Evolutionary conservation across 64 coral and sea anemone species (phyloP).

Genomic region (Catalaphyllia jardinei): DNA sequence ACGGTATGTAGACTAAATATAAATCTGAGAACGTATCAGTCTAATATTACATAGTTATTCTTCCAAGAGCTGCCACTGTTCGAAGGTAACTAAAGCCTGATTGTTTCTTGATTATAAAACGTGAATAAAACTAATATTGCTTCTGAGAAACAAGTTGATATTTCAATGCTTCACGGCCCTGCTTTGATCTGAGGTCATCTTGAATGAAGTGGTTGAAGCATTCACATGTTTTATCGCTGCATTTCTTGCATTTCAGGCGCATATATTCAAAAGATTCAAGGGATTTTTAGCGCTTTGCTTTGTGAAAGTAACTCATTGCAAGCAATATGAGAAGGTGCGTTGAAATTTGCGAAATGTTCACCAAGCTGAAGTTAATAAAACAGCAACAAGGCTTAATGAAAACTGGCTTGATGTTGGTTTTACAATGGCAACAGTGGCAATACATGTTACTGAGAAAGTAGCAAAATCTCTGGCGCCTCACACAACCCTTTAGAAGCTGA

Average conservation of each 20-base stretch:
- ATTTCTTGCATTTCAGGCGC: not conserved
- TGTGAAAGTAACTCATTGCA: too few relatives aligned
- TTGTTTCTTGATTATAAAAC: not conserved
- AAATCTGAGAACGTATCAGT: not conserved
- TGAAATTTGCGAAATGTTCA: too few relatives aligned
- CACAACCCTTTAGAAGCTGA: too few relatives aligned
- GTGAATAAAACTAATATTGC: not conserved
- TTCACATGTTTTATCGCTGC: not conserved
- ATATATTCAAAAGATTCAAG: too few relatives aligned
- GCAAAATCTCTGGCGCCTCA: too few relatives aligned
- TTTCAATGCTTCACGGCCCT: not conserved
- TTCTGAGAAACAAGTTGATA: not conserved
- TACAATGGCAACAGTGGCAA: too few relatives aligned
- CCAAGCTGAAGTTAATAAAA: too few relatives aligned
- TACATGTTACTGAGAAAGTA: too few relatives aligned
- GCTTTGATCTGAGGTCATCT: not conserved
- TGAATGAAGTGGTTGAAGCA: not conserved
- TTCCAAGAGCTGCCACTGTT: not conserved
- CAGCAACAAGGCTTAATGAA: too few relatives aligned
- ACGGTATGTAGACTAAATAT: not conserved
- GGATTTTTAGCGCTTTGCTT: too few relatives aligned
- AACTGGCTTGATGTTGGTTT: too few relatives aligned
- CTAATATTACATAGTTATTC: not conserved
- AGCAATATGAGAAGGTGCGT: too few relatives aligned
- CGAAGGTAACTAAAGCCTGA: not conserved